Percentiles rank a stretch among this genome's conserved stretches.
These are phyloP conservation scores for Etheostoma nigrum DNA, from an alignment of 2,797 vertebrate species.

Conservation along the genomic window DNA sequence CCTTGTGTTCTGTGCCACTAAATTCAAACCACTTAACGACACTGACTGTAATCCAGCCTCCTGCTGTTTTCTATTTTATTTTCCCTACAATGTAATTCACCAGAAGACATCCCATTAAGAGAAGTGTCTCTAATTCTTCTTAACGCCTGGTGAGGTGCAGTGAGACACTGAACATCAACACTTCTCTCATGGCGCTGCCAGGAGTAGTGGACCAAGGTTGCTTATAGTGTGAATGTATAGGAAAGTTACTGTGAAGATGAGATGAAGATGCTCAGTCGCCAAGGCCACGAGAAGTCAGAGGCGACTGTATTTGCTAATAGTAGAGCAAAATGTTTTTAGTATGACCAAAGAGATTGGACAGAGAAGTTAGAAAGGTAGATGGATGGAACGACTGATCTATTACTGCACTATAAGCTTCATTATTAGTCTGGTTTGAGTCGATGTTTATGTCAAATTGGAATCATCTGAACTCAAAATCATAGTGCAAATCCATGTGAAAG, in stretches of 20 bases:
- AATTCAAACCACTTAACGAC: too few species aligned
- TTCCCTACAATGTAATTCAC: not conserved
- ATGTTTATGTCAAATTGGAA: not conserved
- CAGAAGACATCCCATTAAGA: not conserved
- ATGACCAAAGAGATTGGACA: not conserved
- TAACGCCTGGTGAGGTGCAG: slow-evolving; percentile 1
- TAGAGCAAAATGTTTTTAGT: not conserved
- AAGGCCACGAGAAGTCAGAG: not conserved
- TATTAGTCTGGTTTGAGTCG: too few species aligned
- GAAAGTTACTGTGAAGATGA: not conserved
- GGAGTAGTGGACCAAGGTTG: not conserved
- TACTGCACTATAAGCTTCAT: too few species aligned
- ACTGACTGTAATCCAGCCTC: not conserved
- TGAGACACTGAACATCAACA: not conserved
- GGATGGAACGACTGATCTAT: not conserved
- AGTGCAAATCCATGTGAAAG: not conserved
- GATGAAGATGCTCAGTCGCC: not conserved
- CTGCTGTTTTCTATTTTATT: not conserved
- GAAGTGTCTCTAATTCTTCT: not conserved
- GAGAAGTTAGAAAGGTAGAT: not conserved
- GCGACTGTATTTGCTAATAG: not conserved
- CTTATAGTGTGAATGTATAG: not conserved
- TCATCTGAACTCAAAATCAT: not conserved
- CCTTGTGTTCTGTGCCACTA: too few species aligned
- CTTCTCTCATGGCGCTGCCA: not conserved